Base-by-base conservation (phyloP, 2,888 invertebrate genomes). In the Bembecia ichneumoniformis region DNA sequence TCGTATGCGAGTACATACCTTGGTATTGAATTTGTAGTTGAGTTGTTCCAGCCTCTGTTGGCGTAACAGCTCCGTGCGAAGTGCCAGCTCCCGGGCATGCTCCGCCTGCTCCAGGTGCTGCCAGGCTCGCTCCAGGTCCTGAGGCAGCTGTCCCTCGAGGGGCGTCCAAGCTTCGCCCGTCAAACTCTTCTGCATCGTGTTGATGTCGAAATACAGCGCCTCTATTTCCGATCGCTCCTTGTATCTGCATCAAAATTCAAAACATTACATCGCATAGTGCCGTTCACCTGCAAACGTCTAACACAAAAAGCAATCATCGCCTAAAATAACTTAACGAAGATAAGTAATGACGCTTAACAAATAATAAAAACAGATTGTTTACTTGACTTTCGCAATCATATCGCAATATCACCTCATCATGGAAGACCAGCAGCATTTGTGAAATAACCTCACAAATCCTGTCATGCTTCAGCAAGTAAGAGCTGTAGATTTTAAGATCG, bases 151-250 rank as follows among this genome's bases (percentile, higher is more conserved):
- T 0, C 98, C 97, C 66, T 97, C 96, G 35, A 93, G 91, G 0
- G 96, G 96, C 4, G 90, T 90, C 79, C 95, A 97, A 13, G 93
- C 90, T 13, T 95, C 95, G 59, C 96, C 96, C 58, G 96, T 94
- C 58, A 98, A 83, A n/a, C 97, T 96, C 79, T 98, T 98, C 60
- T 98, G 89, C 77, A 96, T 93, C 0, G 98, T 97, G 80, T 99
- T 99, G 63, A 99, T 97, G 72, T 96, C 94, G 81, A 99, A 99
- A 75, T 94, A 98, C 36, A 98, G 87, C 0, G 96, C 99, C 81
- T 99, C 98, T 61, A 98, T 95, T 86, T 99, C 98, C 59, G 97
- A 98, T 50, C 97, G 92, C 78, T 99, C 99, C 71, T 94, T 96
- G 81, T 98, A 98, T 74, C 96, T 94, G 59, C 0, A 57, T 28